Evolutionary conservation across 1,140 invertebrate species (phyloP), one percentile per base, ranked within the genome.

Genomic region (Heliothis subflexa): DNA sequence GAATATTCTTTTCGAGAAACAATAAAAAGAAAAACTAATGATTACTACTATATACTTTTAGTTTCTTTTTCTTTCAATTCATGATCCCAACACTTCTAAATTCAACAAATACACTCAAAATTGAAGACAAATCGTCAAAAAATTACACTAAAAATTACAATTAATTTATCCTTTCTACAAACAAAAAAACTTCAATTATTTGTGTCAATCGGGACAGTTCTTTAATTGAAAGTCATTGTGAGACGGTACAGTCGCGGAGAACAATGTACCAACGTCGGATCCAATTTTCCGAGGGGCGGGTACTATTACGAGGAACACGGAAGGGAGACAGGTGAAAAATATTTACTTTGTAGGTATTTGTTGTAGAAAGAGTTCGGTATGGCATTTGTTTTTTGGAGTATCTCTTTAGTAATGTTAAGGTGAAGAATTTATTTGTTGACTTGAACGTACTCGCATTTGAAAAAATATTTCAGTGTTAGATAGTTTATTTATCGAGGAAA

Each of bases 181-280:
- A 64, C 12, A 40, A 16, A 10, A 28, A 28, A n/a, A 16, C 4
- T 64, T 33, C 33, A 28, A 64, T 64, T n/a, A 16, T 4, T 64
- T 64, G 28, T 64, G 40, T 64, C 61, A 64, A 64, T 62, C 25
- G 33, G 9, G n/a, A 64, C 61, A 64, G 61, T 64, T 40, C 28
- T 64, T 16, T 64, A 64, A 64, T 64, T 64, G 61, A 64, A 64
- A 7, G 61, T 40, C 61, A 64, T 64, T 64, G 61, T 64, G 61
- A 33, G 33, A 14, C 2, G 33, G 28, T 45, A n/a, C 28, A 13
- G 18, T 28, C 33, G 33, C 33, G 3, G 57, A 59, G 16, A 64
- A 64, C 61, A 64, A 64, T 64, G 33, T 21, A 64, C 61, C 28
- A 16, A 40, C 33, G 28, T 40, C 4, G 28, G 57, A 59, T 21